Conservation (phyloP, 2,888 invertebrate genomes). For the Leucoma salicis region DNA sequence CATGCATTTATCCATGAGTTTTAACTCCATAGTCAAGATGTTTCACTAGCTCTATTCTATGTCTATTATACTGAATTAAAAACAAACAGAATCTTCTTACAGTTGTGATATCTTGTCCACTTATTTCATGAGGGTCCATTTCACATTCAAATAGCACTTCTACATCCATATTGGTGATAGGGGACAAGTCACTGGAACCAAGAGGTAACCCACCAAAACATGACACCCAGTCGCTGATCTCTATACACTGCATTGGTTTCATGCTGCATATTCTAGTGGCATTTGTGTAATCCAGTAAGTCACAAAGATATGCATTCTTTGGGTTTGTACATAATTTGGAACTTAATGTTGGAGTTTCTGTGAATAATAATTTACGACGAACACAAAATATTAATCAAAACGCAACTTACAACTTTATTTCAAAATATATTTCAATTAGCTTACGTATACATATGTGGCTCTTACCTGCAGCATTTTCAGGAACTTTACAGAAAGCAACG, state of each 20-base stretch:
- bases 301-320: conserved; percentile 82
- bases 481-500: conserved; percentile 83
- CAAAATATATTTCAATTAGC: too few relatives aligned
- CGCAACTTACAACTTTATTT: too few relatives aligned
- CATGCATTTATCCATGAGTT: too few relatives aligned
- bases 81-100: conserved; percentile 37
- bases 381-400: neutral
- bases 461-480: conserved; percentile 75
- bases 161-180: conserved; percentile 61
- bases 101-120: conserved; percentile 50
- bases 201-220: conserved; percentile 67
- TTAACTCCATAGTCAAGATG: too few relatives aligned
- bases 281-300: conserved; percentile 79
- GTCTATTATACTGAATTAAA: neutral
- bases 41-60: too few relatives aligned
- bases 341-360: conserved; percentile 78
- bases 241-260: conserved; percentile 72
- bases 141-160: conserved; percentile 74
- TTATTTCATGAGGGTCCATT: conserved; percentile 67
- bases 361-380: conserved; percentile 24
- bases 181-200: conserved; percentile 57
- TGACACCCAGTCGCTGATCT: conserved; percentile 72
- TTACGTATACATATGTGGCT: neutral
- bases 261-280: conserved; percentile 74
- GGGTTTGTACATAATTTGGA: conserved; percentile 81